Percentiles rank a stretch among this genome's conserved stretches.
These are phyloP conservation scores for Sula dactylatra DNA, from an alignment of 2,113 vertebrate genomes.

Conservation along the genomic window DNA sequence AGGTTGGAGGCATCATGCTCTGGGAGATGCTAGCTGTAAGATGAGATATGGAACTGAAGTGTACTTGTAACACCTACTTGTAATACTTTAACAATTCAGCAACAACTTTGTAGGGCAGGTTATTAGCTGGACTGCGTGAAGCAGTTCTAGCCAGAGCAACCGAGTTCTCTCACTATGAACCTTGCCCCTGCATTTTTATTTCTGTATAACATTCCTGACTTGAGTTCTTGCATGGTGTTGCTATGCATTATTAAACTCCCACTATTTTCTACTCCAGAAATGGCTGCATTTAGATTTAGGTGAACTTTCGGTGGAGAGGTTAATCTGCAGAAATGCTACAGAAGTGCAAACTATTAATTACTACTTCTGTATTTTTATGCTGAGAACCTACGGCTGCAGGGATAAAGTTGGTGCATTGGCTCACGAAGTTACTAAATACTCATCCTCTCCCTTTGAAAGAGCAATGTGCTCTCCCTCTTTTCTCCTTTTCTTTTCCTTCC, in stretches of 20 bases:
- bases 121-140: not conserved
- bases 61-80: constrained; percentile 18
- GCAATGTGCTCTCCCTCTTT: not conserved
- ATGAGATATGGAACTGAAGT: constrained; percentile 17
- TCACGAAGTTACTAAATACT: not conserved
- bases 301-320: not conserved
- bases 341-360: constrained; percentile 1
- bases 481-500: not conserved
- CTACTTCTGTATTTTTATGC: not conserved
- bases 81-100: constrained; percentile 38
- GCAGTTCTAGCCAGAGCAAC: not conserved
- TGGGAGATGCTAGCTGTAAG: not conserved
- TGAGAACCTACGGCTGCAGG: not conserved
- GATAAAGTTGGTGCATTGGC: not conserved
- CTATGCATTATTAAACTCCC: constrained; percentile 31
- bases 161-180: not conserved
- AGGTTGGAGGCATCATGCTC: not conserved
- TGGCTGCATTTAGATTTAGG: not conserved
- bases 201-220: not conserved
- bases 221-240: not conserved
- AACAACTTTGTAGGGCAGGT: not conserved
- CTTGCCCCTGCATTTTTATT: constrained; percentile 28
- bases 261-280: not conserved
- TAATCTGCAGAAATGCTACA: not conserved
- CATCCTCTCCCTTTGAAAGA: not conserved